Evolutionary conservation across 1,140 invertebrate species (phyloP), one percentile per base, ranked within the genome.

Genomic region (Pinna nobilis): DNA sequence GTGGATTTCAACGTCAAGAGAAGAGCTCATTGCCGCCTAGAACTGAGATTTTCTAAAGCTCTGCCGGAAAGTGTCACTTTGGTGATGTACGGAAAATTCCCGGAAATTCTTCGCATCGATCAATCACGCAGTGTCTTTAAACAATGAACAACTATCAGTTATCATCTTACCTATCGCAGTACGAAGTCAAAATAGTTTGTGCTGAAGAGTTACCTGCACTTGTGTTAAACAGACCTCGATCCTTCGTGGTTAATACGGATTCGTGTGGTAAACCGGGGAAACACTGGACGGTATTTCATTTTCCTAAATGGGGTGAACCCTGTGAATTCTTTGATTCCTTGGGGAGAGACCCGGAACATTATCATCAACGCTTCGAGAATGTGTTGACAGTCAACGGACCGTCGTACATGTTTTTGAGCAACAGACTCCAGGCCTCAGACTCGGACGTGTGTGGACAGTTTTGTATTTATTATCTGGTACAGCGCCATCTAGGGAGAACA

Each of bases 1-100:
- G 7, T 37, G 15, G 39, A 64, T 30, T 73, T 73, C 28, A 49
- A 39, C 11, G 30, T 44, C 13, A 73, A 65, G 32, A 37, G 63
- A 47, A 65, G 44, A 35, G 70, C 61, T n/a, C 61, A 73, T 20
- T 66, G 70, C 60, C 50, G 51, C 20, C 18, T 73, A n/a, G 61
- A 67, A 28, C 35, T 73, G 2, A 73, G 49, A 47, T 73, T 73
- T 41, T 61, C 33, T 13, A 39, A 11, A 3, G 23, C 70, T 13
- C 25, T 73, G 18, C 63, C 70, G 18, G 70, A 73, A 41, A 73
- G 72, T 41, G 44, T 69, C 2, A 74, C 55, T 15, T 50, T 74
- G n/a, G 35, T 74, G 2, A 63, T 74, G 37, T 64, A 69, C 57
- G 65, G 50, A 13, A 53, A 30, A 20, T 74, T 74, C 64, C 65